These are phyloP conservation scores for Apteryx owenii DNA, from an alignment of 2,113 vertebrate species.

Conservation along the genomic window DNA sequence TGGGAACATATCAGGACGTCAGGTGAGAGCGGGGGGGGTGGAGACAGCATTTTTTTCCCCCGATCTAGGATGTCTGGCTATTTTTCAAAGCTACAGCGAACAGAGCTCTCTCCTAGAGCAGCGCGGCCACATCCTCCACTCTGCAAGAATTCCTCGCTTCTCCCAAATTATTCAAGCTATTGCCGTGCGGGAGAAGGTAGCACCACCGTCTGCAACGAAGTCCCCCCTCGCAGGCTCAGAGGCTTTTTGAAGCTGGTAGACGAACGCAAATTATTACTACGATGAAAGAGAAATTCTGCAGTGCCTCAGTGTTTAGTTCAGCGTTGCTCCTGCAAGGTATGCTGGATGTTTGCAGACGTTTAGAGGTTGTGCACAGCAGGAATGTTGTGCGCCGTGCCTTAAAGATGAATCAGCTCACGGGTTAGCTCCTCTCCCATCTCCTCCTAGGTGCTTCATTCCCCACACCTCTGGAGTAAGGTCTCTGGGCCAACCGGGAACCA, in stretches of 20 bases:
- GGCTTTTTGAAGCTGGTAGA: background rate
- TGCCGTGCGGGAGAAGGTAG: background rate
- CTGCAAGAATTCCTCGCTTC: background rate
- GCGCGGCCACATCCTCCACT: fast-evolving
- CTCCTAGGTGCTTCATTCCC: background rate
- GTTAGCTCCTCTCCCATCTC: background rate
- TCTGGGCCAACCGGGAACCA: background rate
- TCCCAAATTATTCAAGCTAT: background rate
- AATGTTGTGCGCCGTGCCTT: background rate
- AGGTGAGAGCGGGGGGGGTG: background rate
- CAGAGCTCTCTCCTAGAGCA: background rate
- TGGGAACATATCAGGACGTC: fast-evolving
- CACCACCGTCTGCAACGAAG: background rate
- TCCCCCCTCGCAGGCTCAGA: background rate
- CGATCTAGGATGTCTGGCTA: fast-evolving
- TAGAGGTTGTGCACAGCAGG: background rate
- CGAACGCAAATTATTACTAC: background rate
- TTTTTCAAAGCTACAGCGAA: background rate
- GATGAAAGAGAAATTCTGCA: background rate
- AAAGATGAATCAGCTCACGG: background rate
- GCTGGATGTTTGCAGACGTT: background rate
- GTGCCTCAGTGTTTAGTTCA: background rate
- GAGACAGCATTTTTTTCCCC: background rate
- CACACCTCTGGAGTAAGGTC: background rate
- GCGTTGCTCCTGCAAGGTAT: fast-evolving